Evolutionary conservation across 2,888 invertebrate genomes (phyloP).

Genomic region (Heliconius aoede): DNA sequence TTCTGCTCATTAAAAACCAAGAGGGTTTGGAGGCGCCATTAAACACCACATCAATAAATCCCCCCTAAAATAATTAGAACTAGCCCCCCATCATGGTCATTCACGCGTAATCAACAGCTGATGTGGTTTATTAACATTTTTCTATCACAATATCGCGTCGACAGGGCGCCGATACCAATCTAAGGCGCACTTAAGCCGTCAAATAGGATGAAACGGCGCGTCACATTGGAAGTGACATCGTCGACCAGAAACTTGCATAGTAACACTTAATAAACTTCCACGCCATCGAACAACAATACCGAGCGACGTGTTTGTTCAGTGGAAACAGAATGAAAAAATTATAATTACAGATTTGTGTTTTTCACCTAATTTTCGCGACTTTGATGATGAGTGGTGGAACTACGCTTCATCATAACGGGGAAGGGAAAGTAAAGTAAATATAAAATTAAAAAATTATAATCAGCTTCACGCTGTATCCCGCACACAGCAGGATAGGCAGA

Average conservation of each 20-base stretch:
- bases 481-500: no score
- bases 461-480: no score
- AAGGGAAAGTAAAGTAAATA: no score
- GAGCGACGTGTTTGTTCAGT: slow-evolving; percentile 34
- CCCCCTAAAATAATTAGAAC: neutral
- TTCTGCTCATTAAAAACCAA: no score
- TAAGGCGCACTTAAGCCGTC: slow-evolving; percentile 69
- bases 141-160: slow-evolving; percentile 45
- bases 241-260: slow-evolving; percentile 41
- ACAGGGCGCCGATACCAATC: slow-evolving; percentile 61
- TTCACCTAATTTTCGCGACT: neutral
- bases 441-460: no score
- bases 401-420: no score
- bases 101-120: neutral
- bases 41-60: neutral
- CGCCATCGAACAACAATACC: slow-evolving; percentile 33
- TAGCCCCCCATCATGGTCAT: neutral
- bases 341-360: neutral
- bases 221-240: slow-evolving; percentile 65
- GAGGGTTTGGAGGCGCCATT: no score
- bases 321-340: slow-evolving; percentile 42
- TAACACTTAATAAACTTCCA: slow-evolving; percentile 39
- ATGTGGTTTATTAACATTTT: slow-evolving; percentile 29
- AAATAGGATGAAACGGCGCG: slow-evolving; percentile 66
- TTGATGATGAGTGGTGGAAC: no score